Conservation (phyloP, 2,888 invertebrate genomes). For the Lasioglossum figueresi region DNA sequence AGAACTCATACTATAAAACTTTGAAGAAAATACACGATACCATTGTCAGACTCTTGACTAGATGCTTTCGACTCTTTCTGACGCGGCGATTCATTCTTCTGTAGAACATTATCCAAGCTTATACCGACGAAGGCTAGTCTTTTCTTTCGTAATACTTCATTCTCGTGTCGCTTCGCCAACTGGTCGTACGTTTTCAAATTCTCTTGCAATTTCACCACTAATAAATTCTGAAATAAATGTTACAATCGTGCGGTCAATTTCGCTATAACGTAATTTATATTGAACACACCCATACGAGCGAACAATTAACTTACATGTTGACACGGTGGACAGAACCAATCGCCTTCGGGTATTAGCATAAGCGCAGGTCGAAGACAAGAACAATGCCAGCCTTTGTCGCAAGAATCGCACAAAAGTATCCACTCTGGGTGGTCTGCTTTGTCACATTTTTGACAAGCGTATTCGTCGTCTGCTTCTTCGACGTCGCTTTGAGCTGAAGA, state of each 20-base stretch:
- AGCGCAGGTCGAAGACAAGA: conserved; percentile 96
- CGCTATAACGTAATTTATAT: background rate
- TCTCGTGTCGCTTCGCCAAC: conserved; percentile 88
- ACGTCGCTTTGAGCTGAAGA: conserved; percentile 77
- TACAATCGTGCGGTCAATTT: background rate
- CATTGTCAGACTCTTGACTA: conserved; percentile 73
- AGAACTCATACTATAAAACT: background rate
- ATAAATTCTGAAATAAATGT: conserved; percentile 84
- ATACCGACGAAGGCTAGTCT: conserved; percentile 91
- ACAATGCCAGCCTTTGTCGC: conserved; percentile 99
- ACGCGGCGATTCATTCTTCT: conserved; percentile 76
- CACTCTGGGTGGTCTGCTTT: conserved; percentile 98
- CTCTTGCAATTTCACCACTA: conserved; percentile 90
- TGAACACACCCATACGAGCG: background rate
- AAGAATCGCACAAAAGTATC: conserved; percentile 97
- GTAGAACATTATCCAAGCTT: conserved; percentile 90
- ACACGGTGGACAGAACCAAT: conserved; percentile 99
- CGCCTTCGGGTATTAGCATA: conserved; percentile 97
- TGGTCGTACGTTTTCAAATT: conserved; percentile 92
- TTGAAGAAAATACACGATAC: conserved; percentile 38
- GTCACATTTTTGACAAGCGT: conserved; percentile 95
- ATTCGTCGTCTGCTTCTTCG: conserved; percentile 86
- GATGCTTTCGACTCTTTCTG: conserved; percentile 75
- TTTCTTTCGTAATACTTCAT: conserved; percentile 88
- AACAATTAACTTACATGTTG: conserved; percentile 91